Evolutionary conservation across 23 tunicate genomes (phyloP).

Genomic region (Trididemnum miniatum): DNA sequence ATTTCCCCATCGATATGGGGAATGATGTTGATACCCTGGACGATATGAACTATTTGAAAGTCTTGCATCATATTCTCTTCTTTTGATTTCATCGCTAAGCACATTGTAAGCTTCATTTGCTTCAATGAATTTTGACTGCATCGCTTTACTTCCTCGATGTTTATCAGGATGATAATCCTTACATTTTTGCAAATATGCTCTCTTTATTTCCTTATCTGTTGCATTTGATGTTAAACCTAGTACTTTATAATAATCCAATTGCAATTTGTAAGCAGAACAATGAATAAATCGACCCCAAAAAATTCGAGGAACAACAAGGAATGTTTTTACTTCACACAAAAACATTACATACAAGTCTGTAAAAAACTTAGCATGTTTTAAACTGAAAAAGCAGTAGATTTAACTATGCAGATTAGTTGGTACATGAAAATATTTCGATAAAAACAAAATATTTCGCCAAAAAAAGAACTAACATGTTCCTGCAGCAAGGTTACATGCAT

Average conservation of each 20-base stretch:
- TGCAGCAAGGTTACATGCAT: no score
- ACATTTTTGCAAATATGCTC: constrained; percentile 42
- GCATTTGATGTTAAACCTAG: constrained; percentile 26
- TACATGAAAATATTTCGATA: no score
- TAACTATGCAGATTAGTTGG: no score
- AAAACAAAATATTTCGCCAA: no score
- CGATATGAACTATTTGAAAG: neutral
- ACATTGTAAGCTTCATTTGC: constrained; percentile 38
- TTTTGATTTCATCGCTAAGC: neutral
- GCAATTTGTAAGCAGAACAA: neutral
- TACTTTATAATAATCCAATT: constrained; percentile 18
- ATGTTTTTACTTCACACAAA: neutral
- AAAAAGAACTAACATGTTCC: no score
- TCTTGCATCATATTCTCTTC: constrained; percentile 39
- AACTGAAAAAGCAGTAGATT: no score
- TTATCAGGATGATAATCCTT: constrained; percentile 44
- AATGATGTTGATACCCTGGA: neutral
- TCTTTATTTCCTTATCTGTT: constrained; percentile 30
- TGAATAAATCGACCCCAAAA: neutral
- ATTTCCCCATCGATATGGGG: constrained; percentile 5
- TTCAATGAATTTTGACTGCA: constrained; percentile 43
- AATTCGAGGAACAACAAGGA: neutral
- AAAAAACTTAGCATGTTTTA: no score
- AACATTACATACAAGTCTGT: neutral
- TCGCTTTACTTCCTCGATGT: constrained; percentile 4